phyloP scores from a whole-genome alignment of 2,797 vertebrate genomes.

The Girardinus metallicus region DNA sequence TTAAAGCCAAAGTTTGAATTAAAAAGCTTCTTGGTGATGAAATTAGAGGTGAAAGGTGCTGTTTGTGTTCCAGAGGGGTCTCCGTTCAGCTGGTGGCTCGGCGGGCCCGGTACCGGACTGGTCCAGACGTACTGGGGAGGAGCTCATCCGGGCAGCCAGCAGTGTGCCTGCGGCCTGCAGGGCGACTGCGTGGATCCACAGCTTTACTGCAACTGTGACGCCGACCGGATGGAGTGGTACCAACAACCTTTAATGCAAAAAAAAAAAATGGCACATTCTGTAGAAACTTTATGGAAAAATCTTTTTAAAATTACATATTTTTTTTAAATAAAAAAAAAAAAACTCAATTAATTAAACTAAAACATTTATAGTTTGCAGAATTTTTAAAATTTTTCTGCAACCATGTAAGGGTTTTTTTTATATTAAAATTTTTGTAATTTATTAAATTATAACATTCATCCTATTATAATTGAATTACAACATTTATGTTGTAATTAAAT shows the following conservation, averaged over 20 bases:
- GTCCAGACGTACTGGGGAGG: slow-evolving; percentile 92
- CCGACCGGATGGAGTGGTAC: slow-evolving; percentile 89
- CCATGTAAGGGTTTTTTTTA: no score
- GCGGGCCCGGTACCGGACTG: slow-evolving; percentile 85
- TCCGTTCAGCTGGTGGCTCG: slow-evolving; percentile 92
- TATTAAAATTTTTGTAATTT: no score
- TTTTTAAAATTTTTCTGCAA: no score
- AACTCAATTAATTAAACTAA: no score
- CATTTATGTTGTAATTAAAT: no score
- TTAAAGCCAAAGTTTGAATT: no score
- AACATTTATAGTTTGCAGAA: no score
- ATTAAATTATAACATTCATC: no score
- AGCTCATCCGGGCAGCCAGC: slow-evolving; percentile 83
- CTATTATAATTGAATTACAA: no score
- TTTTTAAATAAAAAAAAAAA: no score
- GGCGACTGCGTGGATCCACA: slow-evolving; percentile 87
- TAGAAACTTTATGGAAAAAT: neutral
- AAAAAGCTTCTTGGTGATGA: neutral
- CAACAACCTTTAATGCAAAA: neutral
- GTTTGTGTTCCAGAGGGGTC: slow-evolving; percentile 80
- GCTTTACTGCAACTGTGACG: slow-evolving; percentile 92
- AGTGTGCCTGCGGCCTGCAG: slow-evolving; percentile 88
- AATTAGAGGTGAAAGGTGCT: neutral
- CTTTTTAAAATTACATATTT: no score
- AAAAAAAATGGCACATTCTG: neutral